These are phyloP conservation scores for Dendrophyllia cribrosa DNA, from an alignment of 64 coral and sea anemone genomes.

Conservation along the genomic window DNA sequence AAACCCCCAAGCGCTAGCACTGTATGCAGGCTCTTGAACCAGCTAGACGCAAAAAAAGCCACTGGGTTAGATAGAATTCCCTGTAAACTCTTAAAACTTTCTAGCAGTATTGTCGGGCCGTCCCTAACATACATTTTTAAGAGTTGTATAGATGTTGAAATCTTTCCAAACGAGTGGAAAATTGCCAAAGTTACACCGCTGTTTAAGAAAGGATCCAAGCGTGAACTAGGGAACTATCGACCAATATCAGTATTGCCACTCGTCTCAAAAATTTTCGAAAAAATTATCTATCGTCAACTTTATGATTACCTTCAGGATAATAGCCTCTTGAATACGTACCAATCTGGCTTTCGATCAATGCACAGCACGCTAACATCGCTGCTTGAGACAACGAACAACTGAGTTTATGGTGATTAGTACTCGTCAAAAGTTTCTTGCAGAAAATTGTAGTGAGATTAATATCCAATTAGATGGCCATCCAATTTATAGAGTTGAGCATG, in stretches of 20 bases:
- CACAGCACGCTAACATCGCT: background rate
- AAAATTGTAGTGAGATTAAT: background rate
- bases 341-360: background rate
- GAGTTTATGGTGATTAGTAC: background rate
- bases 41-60: conserved; percentile 54
- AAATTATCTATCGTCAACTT: conserved; percentile 57
- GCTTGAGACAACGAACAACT: conserved; percentile 2
- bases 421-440: background rate
- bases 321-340: conserved; percentile 28
- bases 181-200: conserved; percentile 56
- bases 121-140: too few relatives aligned
- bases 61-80: conserved; percentile 58
- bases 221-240: conserved; percentile 56
- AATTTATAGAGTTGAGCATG: background rate
- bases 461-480: background rate
- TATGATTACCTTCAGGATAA: conserved; percentile 38
- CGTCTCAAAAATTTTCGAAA: conserved; percentile 74
- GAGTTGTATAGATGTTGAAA: too few relatives aligned
- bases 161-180: too few relatives aligned
- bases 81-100: conserved; percentile 56
- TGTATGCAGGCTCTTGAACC: conserved; percentile 13
- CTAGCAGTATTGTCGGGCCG: too few relatives aligned
- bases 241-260: conserved; percentile 59
- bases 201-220: conserved; percentile 33
- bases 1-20: conserved; percentile 24